Evolutionary conservation across 2,797 vertebrate genomes (phyloP), one percentile per base, ranked within the genome.

Genomic region (Oreortyx pictus): DNA sequence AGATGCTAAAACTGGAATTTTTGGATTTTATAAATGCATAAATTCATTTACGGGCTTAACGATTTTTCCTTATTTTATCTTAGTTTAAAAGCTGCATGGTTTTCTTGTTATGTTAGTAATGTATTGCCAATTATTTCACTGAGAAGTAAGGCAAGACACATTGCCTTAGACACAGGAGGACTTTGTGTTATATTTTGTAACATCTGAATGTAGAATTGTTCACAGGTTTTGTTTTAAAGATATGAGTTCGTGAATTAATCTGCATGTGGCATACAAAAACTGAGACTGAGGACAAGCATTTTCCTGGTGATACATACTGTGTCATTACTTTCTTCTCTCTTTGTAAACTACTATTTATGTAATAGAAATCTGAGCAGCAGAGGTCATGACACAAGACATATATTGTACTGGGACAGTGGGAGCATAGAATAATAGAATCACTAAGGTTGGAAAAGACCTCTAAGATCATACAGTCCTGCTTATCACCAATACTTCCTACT

Each of bases 121-220:
- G 80, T 72, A 33, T 20, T 79, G 33, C 2, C 16, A 56, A 47
- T 60, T 33, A 35, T 59, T 82, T 79, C 39, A 43, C 14, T 35
- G 4, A 35, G 10, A 61, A 87, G 3, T 6, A 79, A 82, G 79
- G 9, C 25, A 87, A 66, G 31, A 52, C 12, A 9, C 3, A 50
- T 3, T 25, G 5, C 67, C 7, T 62, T 50, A 56, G 33, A 22
- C 5, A 17, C 4, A 43, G n/a, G 14, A 80, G 4, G 3, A 76
- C 9, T 35, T 29, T 64, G 3, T 10, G 54, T 56, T 35, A 3
- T 67, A 59, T 47, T 88, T 43, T 87, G 29, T 14, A 3, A 3
- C 35, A 41, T 47, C 23, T 74, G 5, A 54, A 33, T 1, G 1
- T 33, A 2, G n/a, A 7, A 10, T 3, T 7, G 9, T 46, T 61